A percentile compares a stretch with the other conserved stretches of the same genome.
Evolutionary conservation across 2,797 vertebrate species (phyloP).

Genomic region (Dendrocincla tyrannina): DNA sequence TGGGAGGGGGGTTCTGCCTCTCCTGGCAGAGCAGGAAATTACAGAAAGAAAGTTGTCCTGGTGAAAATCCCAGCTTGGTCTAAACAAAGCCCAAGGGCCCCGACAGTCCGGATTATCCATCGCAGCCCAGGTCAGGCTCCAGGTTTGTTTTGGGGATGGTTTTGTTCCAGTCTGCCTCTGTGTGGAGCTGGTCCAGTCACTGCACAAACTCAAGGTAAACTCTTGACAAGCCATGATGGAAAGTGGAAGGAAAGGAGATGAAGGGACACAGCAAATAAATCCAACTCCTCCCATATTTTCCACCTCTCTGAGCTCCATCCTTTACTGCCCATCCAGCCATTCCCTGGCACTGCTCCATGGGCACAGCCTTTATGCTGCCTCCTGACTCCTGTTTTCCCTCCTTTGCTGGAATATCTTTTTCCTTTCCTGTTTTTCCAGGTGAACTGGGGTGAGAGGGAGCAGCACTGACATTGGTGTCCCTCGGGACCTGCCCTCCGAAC

Average conservation of each 20-base stretch:
- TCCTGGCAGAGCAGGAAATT: background rate
- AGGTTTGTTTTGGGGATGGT: background rate
- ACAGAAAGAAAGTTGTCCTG: background rate
- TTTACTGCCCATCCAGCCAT: background rate
- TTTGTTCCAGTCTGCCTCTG: background rate
- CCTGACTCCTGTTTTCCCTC: background rate
- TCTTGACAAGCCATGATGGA: background rate
- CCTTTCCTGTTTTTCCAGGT: background rate
- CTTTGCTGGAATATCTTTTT: background rate
- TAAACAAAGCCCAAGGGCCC: background rate
- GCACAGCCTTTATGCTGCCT: background rate
- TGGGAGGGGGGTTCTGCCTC: background rate
- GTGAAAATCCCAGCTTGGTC: background rate
- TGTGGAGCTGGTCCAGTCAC: background rate
- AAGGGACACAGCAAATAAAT: background rate
- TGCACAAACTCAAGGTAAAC: background rate
- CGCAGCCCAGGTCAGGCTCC: background rate
- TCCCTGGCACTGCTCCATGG: background rate
- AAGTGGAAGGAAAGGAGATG: background rate
- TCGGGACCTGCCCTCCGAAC: background rate
- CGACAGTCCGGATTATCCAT: fast-evolving
- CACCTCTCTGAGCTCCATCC: background rate
- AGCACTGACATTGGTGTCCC: background rate
- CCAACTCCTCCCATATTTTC: background rate
- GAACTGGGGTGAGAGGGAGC: background rate